Evolutionary conservation across 2,797 vertebrate genomes (phyloP).

Genomic region (Heliangelus exortis): DNA sequence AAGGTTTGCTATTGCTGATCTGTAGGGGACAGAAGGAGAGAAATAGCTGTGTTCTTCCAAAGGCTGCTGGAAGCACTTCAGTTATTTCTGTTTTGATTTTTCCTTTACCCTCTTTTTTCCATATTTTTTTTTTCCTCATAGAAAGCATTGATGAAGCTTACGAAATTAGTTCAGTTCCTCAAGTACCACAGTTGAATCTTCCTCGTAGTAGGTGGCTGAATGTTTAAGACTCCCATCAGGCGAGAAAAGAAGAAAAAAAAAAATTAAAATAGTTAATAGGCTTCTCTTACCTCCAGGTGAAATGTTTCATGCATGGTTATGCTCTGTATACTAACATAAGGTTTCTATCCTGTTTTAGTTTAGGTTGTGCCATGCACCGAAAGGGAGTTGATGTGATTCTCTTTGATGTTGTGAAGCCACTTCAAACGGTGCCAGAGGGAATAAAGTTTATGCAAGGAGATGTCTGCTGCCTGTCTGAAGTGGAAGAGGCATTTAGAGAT

Average conservation of each 20-base stretch:
- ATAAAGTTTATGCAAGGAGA: constrained; percentile 85
- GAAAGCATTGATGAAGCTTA: neutral
- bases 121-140: neutral
- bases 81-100: neutral
- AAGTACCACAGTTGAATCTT: neutral
- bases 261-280: neutral
- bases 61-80: neutral
- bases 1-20: neutral
- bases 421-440: constrained; percentile 79
- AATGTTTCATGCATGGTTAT: neutral
- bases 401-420: constrained; percentile 84
- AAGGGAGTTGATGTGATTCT: constrained; percentile 84
- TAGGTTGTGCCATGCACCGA: constrained; percentile 84
- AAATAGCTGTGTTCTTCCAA: neutral
- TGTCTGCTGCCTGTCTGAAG: constrained; percentile 79
- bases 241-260: neutral
- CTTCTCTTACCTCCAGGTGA: neutral
- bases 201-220: neutral
- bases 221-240: neutral
- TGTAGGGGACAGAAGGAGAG: neutral
- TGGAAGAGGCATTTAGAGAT: constrained; percentile 80
- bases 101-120: neutral
- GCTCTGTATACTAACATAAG: neutral
- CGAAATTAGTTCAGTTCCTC: neutral
- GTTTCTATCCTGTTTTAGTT: constrained; percentile 75